phyloP scores from a whole-genome alignment of 2,888 invertebrate species.

The Euproctis similis region DNA sequence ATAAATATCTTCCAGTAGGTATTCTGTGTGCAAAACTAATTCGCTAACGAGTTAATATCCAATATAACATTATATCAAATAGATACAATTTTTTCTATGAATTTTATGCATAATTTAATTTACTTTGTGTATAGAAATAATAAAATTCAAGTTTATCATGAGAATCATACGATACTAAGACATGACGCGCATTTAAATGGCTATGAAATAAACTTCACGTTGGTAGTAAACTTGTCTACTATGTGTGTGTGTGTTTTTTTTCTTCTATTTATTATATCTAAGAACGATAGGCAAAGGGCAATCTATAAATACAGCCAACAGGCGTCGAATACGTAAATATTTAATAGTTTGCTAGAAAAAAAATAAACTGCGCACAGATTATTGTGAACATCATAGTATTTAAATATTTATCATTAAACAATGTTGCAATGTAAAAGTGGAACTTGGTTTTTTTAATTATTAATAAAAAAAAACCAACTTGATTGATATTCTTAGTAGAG shows the following conservation, averaged over 20 bases:
- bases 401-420: too few species aligned
- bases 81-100: slow-evolving; percentile 17
- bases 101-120: slow-evolving; percentile 19
- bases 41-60: too few species aligned
- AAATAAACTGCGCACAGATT: too few species aligned
- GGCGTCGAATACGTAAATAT: not conserved
- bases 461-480: too few species aligned
- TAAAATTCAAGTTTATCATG: slow-evolving; percentile 14
- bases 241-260: too few species aligned
- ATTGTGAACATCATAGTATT: too few species aligned
- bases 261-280: slow-evolving; percentile 2
- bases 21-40: too few species aligned
- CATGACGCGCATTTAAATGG: slow-evolving; percentile 17
- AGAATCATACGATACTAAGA: slow-evolving; percentile 9
- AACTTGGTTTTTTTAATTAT: too few species aligned
- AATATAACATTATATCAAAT: slow-evolving; percentile 8
- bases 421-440: too few species aligned
- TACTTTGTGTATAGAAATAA: slow-evolving; percentile 15
- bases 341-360: not conserved
- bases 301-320: slow-evolving; percentile 1
- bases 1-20: too few species aligned
- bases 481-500: too few species aligned
- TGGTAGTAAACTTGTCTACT: not conserved
- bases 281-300: slow-evolving; percentile 3
- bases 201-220: not conserved